These are phyloP conservation scores for Drosophila fulvimacula DNA, from an alignment of 2,888 invertebrate genomes.

Conservation along the genomic window DNA sequence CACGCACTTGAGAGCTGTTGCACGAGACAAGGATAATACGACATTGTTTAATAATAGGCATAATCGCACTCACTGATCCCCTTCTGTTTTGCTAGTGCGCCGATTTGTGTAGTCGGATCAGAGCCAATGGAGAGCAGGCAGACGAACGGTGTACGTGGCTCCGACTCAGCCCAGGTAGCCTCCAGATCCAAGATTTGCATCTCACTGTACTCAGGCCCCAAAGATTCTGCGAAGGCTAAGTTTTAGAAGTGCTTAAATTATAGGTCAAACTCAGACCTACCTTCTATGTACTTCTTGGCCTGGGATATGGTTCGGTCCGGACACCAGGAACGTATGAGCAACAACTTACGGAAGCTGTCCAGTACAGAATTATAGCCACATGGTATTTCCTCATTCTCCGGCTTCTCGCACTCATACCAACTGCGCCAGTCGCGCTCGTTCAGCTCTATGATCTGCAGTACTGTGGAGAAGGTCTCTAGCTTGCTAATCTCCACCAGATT, in stretches of 20 bases:
- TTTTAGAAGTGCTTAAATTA: conserved; percentile 10
- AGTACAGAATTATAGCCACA: conserved; percentile 94
- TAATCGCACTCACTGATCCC: conserved; percentile 89
- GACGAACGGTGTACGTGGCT: conserved; percentile 94
- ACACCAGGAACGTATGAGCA: conserved; percentile 96
- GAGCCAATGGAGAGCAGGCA: conserved; percentile 97
- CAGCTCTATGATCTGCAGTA: conserved; percentile 91
- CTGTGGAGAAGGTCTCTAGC: conserved; percentile 91
- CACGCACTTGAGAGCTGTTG: conserved; percentile 90
- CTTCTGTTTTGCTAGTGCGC: conserved; percentile 93
- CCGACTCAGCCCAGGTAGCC: conserved; percentile 94
- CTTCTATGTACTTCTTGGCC: conserved; percentile 95
- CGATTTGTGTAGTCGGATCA: conserved; percentile 98
- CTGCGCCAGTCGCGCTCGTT: conserved; percentile 95
- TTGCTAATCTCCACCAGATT: conserved; percentile 97
- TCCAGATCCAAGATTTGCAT: conserved; percentile 96
- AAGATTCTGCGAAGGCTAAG: conserved; percentile 87
- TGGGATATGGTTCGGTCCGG: conserved; percentile 97
- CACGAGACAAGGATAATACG: not conserved
- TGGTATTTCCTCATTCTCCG: conserved; percentile 95
- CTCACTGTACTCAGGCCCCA: conserved; percentile 95
- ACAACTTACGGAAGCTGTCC: conserved; percentile 94
- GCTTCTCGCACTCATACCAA: conserved; percentile 97
- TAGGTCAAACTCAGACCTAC: conserved; percentile 83
- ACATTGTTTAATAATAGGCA: not conserved